A percentile compares a stretch with the other conserved stretches of the same genome.
These are phyloP conservation scores for Balaenoptera acutorostrata DNA, from an alignment of 2,113 vertebrate species.

Conservation along the genomic window DNA sequence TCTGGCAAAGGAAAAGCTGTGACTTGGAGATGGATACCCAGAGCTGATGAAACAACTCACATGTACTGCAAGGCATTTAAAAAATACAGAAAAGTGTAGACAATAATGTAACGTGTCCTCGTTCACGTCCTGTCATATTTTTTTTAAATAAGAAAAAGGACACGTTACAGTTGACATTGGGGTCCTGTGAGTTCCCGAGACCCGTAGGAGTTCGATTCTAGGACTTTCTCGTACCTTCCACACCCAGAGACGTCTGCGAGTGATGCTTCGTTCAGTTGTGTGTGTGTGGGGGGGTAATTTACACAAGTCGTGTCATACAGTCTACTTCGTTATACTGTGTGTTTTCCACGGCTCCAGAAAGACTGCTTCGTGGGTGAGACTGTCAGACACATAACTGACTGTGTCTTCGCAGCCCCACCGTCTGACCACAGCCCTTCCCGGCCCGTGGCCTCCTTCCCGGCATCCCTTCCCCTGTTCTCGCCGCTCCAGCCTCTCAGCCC, in stretches of 20 bases:
- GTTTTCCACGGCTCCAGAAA: neutral
- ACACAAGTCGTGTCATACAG: accelerated
- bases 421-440: accelerated
- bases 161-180: accelerated
- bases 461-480: neutral
- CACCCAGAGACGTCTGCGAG: no score
- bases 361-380: accelerated
- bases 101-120: accelerated
- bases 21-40: neutral
- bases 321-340: accelerated
- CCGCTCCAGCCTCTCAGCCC: neutral
- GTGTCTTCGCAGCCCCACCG: accelerated
- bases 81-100: neutral
- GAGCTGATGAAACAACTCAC: accelerated
- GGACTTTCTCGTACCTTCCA: neutral
- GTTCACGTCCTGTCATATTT: accelerated
- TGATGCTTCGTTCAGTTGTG: accelerated
- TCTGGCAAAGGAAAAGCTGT: neutral
- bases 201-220: neutral
- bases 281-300: neutral
- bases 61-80: neutral
- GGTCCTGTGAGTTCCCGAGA: accelerated
- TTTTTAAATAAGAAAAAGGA: neutral
- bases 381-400: accelerated
- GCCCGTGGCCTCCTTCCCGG: accelerated